Evolutionary conservation across 2,888 invertebrate genomes (phyloP).

Genomic region (Drosophila sordidula): DNA sequence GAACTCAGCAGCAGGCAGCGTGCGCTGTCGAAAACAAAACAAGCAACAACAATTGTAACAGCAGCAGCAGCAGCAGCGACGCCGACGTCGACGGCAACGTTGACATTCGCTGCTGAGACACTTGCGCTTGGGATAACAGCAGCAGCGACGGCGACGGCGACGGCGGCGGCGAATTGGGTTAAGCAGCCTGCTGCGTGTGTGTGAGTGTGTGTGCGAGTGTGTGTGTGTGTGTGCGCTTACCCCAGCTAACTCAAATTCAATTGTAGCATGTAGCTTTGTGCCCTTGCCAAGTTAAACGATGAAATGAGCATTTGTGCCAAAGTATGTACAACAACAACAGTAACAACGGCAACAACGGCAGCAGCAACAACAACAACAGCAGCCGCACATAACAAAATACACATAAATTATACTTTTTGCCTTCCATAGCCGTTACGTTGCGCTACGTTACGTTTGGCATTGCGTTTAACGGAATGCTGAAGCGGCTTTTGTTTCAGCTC

Average conservation of each 20-base stretch:
- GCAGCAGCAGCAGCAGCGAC: slow-evolving; percentile 12
- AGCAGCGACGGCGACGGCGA: slow-evolving; percentile 1
- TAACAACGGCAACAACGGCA: slow-evolving; percentile 9
- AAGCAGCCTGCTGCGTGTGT: slow-evolving; percentile 63
- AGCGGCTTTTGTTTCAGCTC: slow-evolving; percentile 55
- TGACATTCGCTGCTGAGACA: slow-evolving; percentile 51
- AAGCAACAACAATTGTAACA: slow-evolving; percentile 26
- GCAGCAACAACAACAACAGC: slow-evolving; percentile 12
- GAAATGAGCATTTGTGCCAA: slow-evolving; percentile 75
- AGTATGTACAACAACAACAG: slow-evolving; percentile 47
- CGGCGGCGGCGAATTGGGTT: slow-evolving; percentile 68
- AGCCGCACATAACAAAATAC: slow-evolving; percentile 60
- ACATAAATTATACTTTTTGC: slow-evolving; percentile 74
- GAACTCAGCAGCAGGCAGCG: slow-evolving; percentile 9
- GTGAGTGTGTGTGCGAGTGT: slow-evolving; percentile 13
- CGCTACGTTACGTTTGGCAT: slow-evolving; percentile 69
- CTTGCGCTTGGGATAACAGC: slow-evolving; percentile 50
- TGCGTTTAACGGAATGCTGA: slow-evolving; percentile 42
- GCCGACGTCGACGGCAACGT: slow-evolving; percentile 18
- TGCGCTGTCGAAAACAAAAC: slow-evolving; percentile 49
- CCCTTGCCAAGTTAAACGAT: slow-evolving; percentile 77
- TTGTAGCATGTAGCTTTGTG: slow-evolving; percentile 71
- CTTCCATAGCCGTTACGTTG: slow-evolving; percentile 72
- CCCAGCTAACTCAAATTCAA: slow-evolving; percentile 73
- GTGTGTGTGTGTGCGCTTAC: slow-evolving; percentile 44